These are phyloP conservation scores for Sinocyclocheilus anshuiensis DNA, from an alignment of 2,113 vertebrate species.

Conservation along the genomic window DNA sequence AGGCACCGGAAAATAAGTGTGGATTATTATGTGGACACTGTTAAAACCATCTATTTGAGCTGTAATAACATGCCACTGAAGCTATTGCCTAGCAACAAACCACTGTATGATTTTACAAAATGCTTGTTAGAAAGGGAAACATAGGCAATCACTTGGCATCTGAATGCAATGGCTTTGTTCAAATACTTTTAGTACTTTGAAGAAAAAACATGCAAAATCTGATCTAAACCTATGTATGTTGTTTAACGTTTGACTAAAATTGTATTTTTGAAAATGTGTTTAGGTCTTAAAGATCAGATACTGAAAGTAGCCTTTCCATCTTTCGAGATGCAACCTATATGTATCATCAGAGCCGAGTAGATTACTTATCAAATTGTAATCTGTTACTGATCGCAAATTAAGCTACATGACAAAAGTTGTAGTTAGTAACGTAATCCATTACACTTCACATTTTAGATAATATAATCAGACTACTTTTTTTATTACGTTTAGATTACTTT, in stretches of 20 bases:
- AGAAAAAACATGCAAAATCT: background rate
- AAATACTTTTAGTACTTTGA: background rate
- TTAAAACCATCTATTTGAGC: conserved; percentile 5
- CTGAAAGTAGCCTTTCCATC: background rate
- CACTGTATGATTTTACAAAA: conserved; percentile 6
- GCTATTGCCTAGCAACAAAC: conserved; percentile 34
- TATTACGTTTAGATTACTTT: too few relatives aligned
- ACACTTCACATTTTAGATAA: too few relatives aligned
- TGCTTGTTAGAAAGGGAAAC: background rate
- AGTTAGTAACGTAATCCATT: too few relatives aligned
- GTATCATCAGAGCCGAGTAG: background rate
- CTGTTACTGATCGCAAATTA: too few relatives aligned
- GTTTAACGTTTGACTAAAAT: background rate
- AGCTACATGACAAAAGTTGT: too few relatives aligned
- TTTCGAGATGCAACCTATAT: background rate
- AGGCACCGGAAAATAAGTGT: background rate
- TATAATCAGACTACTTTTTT: too few relatives aligned
- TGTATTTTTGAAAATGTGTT: background rate
- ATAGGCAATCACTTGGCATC: background rate
- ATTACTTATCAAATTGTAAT: background rate
- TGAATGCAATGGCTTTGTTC: background rate
- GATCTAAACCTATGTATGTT: background rate
- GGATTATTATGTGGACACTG: background rate
- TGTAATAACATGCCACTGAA: conserved; percentile 26
- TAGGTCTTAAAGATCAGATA: background rate